Base-by-base conservation (phyloP, 1,140 invertebrate species). In the Tribolium madens region DNA sequence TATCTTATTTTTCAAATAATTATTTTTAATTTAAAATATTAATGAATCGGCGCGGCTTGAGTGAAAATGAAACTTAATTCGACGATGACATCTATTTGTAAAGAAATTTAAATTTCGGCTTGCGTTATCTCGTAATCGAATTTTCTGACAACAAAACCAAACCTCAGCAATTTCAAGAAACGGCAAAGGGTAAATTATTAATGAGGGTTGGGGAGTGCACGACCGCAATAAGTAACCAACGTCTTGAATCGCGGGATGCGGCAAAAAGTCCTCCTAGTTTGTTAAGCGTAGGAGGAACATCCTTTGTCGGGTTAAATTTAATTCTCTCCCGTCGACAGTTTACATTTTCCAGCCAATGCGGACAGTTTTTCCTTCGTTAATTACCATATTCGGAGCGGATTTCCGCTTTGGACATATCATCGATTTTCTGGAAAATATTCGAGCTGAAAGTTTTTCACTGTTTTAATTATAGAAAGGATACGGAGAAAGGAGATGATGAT, bases 91-190 rank as follows among this genome's bases (percentile, higher is more conserved):
- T 60, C 53, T 48, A 60, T 42, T 60, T 60, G 12, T 48, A 48
- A 47, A 75, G 74, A 75, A 75, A 75, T 75, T 75, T 69, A 75
- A 75, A 75, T 75, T 75, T 50, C 50, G 74, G 42, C 42, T 68
- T 75, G 57, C 42, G 74, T 75, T 75, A 75, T 75, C 74, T 75
- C 48, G 68, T 76, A 76, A 76, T 76, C 75, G 75, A 76, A 76
- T 76, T 60, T 33, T 53, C 7, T 21, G 15, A 13, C 70, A 48
- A 76, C 69, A 76, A 76, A 76, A 76, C 75, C 52, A 46, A 48
- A 72, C 68, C 69, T 76, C 48, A 60, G 75, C 64, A 71, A 71
- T 76, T 76, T 70, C 52, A 76, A 76, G 60, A 60, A 42, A 17
- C 18, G 42, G 47, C 50, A 71, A 76, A 50, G 75, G 75, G 64